A percentile compares a stretch with the other conserved stretches of the same genome.
phyloP scores from a whole-genome alignment of 2,888 invertebrate species.

The Tetropium fuscum region DNA sequence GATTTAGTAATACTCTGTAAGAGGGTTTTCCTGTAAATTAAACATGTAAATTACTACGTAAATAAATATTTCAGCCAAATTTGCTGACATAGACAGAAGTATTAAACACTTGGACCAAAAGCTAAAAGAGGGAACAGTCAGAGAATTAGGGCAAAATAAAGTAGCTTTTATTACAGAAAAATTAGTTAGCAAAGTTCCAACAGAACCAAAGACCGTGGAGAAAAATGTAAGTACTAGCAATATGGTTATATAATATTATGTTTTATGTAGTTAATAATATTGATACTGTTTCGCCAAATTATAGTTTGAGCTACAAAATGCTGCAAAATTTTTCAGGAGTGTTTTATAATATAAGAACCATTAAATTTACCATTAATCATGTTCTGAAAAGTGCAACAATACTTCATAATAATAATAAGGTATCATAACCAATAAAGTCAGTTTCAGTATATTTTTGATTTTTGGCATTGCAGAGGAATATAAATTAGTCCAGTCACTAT shows the following conservation, averaged over 20 bases:
- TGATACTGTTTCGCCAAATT: not conserved
- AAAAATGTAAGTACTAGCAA: conserved; percentile 72
- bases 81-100: conserved; percentile 78
- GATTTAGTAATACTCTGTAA: too few relatives aligned
- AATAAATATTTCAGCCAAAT: conserved; percentile 68
- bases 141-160: conserved; percentile 79
- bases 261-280: not conserved
- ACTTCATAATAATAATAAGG: too few relatives aligned
- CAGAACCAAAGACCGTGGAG: conserved; percentile 57
- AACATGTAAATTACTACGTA: conserved; percentile 8
- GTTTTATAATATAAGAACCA: too few relatives aligned
- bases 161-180: conserved; percentile 91
- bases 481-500: too few relatives aligned
- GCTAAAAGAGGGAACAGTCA: conserved; percentile 80
- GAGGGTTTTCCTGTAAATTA: conserved; percentile 1
- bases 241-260: not conserved
- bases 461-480: too few relatives aligned
- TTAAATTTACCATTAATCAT: too few relatives aligned
- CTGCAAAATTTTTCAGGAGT: too few relatives aligned
- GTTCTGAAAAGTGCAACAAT: too few relatives aligned
- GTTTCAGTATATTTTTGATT: too few relatives aligned
- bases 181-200: conserved; percentile 67
- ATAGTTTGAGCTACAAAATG: too few relatives aligned
- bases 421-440: too few relatives aligned
- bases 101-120: conserved; percentile 79